Conservation (phyloP, 2,113 vertebrate genomes). For the Gorilla gorilla region DNA sequence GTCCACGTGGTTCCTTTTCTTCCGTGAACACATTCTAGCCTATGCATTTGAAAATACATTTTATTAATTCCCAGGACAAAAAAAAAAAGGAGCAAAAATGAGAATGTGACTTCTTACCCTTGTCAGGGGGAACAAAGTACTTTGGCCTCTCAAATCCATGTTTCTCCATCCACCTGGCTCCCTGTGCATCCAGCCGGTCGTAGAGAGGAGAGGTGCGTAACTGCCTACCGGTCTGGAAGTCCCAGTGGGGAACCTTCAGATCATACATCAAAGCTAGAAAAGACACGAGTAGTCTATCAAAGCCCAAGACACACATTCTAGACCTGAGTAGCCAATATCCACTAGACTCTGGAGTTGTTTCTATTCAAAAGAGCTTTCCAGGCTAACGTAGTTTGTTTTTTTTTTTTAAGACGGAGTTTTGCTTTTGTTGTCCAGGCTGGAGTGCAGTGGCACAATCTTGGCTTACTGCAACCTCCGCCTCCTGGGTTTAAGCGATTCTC, state of each 20-base stretch:
- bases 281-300: background rate
- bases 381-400: background rate
- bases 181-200: slow-evolving; percentile 96
- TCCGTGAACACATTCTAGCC: background rate
- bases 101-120: slow-evolving; percentile 83
- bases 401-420: too few species aligned
- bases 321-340: background rate
- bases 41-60: background rate
- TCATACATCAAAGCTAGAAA: slow-evolving; percentile 93
- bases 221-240: slow-evolving; percentile 98
- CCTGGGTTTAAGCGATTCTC: too few species aligned
- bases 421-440: too few species aligned
- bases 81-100: background rate
- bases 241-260: slow-evolving; percentile 98
- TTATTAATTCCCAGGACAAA: background rate
- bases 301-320: background rate
- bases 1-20: background rate
- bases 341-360: background rate
- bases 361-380: background rate
- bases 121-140: slow-evolving; percentile 95
- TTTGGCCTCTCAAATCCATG: slow-evolving; percentile 98
- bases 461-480: too few species aligned
- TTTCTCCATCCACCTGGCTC: slow-evolving; percentile 99
- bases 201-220: slow-evolving; percentile 96
- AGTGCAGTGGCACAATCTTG: too few species aligned